Evolutionary conservation across 2,113 vertebrate species (phyloP), one percentile per base, ranked within the genome.

Genomic region (Emydocephalus ijimae): DNA sequence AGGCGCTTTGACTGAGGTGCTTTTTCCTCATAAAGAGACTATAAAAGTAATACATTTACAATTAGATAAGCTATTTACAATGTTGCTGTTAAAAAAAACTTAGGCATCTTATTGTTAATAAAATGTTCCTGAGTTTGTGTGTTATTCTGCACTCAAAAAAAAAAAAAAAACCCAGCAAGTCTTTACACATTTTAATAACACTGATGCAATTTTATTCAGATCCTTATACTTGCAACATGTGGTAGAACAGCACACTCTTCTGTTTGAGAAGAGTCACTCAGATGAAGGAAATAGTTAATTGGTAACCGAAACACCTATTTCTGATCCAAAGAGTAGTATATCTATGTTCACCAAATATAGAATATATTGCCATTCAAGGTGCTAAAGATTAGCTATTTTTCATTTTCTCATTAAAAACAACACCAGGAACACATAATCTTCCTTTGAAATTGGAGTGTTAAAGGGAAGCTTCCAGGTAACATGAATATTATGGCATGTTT

Each of bases 241-340:
- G 97, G 97, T 97, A 95, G 97, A 98, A 98, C 96, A 98, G 98
- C 98, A 98, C 98, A 98, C 98, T 98, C 98, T 98, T 98, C 98
- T 97, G 98, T 98, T 96, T 96, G 97, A 97, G 97, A 97, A 94
- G 97, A 98, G 97, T 97, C 97, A 97, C 96, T 98, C 96, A 96
- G 96, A 96, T 93, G 94, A 94, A 97, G 97, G 96, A 97, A 96
- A 96, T 96, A 97, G 97, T 97, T 96, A 96, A 96, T 96, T 96
- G 96, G 93, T 94, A 96, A 96, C 89, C 95, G 94, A 96, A 95
- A 96, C 94, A 97, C 95, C 93, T 95, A 94, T 95, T 97, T 94
- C 94, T 92, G 94, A 95, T 96, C 95, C 92, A 29, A 93, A 52
- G 93, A 93, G 92, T 93, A 95, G 95, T 93, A 90, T 94, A 95